phyloP scores from a whole-genome alignment of 2,113 vertebrate species.

The Cyprinodon brontotheroides region DNA sequence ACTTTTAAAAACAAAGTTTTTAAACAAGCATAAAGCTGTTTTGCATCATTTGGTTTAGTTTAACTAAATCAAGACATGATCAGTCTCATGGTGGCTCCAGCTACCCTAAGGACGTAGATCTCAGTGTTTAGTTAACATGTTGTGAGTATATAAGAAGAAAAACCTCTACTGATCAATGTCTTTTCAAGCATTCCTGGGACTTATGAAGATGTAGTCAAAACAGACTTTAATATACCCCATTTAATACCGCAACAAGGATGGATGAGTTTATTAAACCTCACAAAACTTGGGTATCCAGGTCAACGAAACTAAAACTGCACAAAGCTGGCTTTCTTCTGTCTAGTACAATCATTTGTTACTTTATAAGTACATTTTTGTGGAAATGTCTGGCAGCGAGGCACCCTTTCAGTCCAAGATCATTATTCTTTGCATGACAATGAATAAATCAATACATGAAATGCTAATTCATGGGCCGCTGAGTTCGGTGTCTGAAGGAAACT shows the following conservation, averaged over 20 bases:
- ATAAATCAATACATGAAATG: constrained; percentile 72
- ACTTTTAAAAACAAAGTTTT: neutral
- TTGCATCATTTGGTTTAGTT: constrained; percentile 17
- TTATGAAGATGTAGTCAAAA: constrained; percentile 51
- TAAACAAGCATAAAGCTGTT: neutral
- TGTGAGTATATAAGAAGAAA: constrained; percentile 29
- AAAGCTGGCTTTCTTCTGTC: constrained; percentile 58
- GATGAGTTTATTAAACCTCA: constrained; percentile 66
- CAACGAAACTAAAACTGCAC: constrained; percentile 55
- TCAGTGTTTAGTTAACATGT: constrained; percentile 12
- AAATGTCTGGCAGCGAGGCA: constrained; percentile 56
- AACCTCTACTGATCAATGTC: constrained; percentile 33
- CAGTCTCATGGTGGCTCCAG: neutral
- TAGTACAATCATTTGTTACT: constrained; percentile 63
- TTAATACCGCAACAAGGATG: constrained; percentile 60
- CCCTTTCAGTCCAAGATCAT: constrained; percentile 55
- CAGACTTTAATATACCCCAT: constrained; percentile 61
- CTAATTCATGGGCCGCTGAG: constrained; percentile 53
- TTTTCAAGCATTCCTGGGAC: constrained; percentile 34
- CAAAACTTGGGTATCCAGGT: constrained; percentile 63
- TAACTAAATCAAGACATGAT: constrained; percentile 1
- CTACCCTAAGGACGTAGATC: constrained; percentile 3
- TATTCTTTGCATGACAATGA: constrained; percentile 67
- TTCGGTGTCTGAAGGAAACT: constrained; percentile 39
- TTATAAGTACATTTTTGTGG: constrained; percentile 68